Evolutionary conservation across 2,888 invertebrate species (phyloP).

Genomic region (Esperia sulphurella): DNA sequence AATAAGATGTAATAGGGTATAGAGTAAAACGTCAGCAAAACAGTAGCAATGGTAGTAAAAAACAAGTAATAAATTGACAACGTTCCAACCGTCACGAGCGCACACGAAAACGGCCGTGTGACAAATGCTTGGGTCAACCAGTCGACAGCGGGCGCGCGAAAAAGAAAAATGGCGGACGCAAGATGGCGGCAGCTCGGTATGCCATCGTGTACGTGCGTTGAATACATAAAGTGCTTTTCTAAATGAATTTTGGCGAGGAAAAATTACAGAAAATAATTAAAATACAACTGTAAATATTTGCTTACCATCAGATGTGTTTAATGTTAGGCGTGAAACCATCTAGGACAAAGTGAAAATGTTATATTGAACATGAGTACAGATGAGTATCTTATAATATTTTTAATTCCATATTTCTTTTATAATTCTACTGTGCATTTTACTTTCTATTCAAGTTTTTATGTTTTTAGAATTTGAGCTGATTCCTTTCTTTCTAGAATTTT

Average conservation of each 20-base stretch:
- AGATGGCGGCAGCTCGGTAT: slow-evolving; percentile 4
- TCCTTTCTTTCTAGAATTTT: too few relatives aligned
- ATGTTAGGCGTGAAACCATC: too few relatives aligned
- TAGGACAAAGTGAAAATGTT: too few relatives aligned
- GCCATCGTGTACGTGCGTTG: not conserved
- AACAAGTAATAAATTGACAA: slow-evolving; percentile 1
- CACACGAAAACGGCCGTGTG: slow-evolving; percentile 32
- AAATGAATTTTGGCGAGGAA: not conserved
- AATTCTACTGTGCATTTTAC: too few relatives aligned
- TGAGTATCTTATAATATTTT: too few relatives aligned
- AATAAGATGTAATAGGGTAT: not conserved
- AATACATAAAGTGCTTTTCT: not conserved
- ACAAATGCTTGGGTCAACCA: slow-evolving; percentile 47
- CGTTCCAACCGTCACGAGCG: slow-evolving; percentile 7
- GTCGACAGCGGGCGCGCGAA: slow-evolving; percentile 25
- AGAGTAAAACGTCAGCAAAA: not conserved
- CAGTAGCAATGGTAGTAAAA: not conserved
- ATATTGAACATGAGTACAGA: too few relatives aligned
- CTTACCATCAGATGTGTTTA: too few relatives aligned
- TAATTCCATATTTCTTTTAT: too few relatives aligned
- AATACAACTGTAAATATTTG: too few relatives aligned
- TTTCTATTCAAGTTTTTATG: too few relatives aligned
- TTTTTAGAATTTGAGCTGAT: too few relatives aligned
- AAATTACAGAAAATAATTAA: not conserved
- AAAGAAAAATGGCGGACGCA: slow-evolving; percentile 24